Evolutionary conservation across 2,113 vertebrate species (phyloP), one percentile per base, ranked within the genome.

Genomic region (Hystrix brachyura): DNA sequence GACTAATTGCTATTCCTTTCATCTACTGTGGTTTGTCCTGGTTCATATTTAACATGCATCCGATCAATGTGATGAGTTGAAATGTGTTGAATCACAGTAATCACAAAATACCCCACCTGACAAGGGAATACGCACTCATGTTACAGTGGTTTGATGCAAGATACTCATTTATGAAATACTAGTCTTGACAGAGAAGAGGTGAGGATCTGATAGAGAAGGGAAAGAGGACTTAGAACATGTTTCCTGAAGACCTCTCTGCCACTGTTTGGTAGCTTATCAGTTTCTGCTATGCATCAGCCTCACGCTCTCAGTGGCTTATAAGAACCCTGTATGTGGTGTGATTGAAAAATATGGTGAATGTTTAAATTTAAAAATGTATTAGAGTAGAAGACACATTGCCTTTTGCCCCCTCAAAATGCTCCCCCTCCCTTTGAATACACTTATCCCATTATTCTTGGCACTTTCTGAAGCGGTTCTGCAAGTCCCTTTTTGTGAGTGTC

Each of bases 61-160:
- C 34, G 48, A 17, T 55, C 43, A 29, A 25, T 67, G 25, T 19
- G 59, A 32, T 64, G 55, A 21, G 7, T 23, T 83, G 38, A 87
- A 69, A 64, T 72, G 51, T 95, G 32, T 82, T 69, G 57, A 78
- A 71, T 95, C 71, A 83, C 38, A 79, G 57, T 55, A 69, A 51
- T 25, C 57, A 17, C 12, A 43, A 89, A 92, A 25, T 29, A 23
- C 57, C 25, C 48, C 71, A 38, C 32, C 23, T 3, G 7, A 51
- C 59, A 23, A 65, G 43, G 69, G 57, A 92, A 60, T 53, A 65
- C 38, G 38, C 38, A 79, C 27, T 59, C 51, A 53, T 13, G 12
- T 72, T 74, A 8, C 0, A 9, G 60, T 27, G 48, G 29, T 51
- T 89, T 60, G 55, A 29, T 17, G 7, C 9, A 14, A 53, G n/a